phyloP scores from a whole-genome alignment of 1,140 invertebrate genomes.

The Drosophila chauvacae region DNA sequence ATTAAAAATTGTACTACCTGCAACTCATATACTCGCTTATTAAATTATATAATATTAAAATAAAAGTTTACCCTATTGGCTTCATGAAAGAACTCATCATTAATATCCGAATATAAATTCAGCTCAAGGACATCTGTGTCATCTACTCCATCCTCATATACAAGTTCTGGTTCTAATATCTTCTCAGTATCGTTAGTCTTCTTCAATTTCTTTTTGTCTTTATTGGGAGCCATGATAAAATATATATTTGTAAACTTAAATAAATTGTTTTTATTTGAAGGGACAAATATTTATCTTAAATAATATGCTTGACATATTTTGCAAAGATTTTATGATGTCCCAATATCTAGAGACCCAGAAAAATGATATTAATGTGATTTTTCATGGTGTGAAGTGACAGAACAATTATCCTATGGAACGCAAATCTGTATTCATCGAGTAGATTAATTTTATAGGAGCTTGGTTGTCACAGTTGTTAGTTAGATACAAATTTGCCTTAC shows the following conservation, averaged over 20 bases:
- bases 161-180: conserved; percentile 15
- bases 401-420: no score
- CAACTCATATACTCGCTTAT: background rate
- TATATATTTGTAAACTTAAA: conserved; percentile 1
- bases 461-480: no score
- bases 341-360: background rate
- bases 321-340: background rate
- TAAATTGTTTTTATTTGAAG: background rate
- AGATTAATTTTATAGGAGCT: no score
- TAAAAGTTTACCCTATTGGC: conserved; percentile 46
- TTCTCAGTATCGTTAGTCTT: conserved; percentile 21
- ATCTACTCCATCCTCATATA: conserved; percentile 28
- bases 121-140: conserved; percentile 52
- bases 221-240: conserved; percentile 41
- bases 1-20: conserved; percentile 66
- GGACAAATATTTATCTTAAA: background rate
- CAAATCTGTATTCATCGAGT: no score
- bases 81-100: conserved; percentile 63
- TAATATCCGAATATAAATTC: conserved; percentile 63
- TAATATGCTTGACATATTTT: background rate
- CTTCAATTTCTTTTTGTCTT: conserved; percentile 35
- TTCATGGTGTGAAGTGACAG: no score
- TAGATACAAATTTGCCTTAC: no score
- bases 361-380: no score
- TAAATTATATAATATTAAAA: background rate